These are phyloP conservation scores for Centropristis striata DNA, from an alignment of 2,113 vertebrate species.

Conservation along the genomic window DNA sequence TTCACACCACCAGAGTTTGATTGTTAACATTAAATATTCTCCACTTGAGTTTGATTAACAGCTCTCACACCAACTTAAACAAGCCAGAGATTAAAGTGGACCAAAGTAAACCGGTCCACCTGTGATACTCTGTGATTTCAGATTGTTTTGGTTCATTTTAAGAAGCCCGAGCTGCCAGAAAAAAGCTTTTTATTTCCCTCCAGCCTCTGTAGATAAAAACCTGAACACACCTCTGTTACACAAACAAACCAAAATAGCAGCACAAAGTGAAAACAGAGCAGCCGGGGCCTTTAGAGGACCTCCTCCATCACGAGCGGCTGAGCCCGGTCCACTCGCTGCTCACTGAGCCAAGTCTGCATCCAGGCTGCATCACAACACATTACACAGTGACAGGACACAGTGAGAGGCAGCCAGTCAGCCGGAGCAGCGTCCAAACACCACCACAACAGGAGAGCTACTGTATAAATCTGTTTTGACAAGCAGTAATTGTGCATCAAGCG, in stretches of 20 bases:
- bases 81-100: too few relatives aligned
- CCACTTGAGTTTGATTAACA: too few relatives aligned
- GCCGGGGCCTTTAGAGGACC: not conserved
- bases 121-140: not conserved
- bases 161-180: not conserved
- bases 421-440: not conserved
- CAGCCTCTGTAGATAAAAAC: not conserved
- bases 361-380: conserved; percentile 44
- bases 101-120: not conserved
- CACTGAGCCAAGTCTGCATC: conserved; percentile 22
- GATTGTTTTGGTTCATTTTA: too few relatives aligned
- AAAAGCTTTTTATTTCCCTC: not conserved
- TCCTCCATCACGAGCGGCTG: conserved; percentile 22
- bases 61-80: too few relatives aligned
- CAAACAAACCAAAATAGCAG: conserved; percentile 3
- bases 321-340: conserved; percentile 43
- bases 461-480: conserved; percentile 53
- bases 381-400: conserved; percentile 22
- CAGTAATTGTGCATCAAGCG: conserved; percentile 53
- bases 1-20: not conserved
- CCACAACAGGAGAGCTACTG: not conserved
- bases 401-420: conserved; percentile 13
- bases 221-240: not conserved
- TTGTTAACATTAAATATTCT: too few relatives aligned
- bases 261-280: not conserved